Base-by-base conservation (phyloP, 2,888 invertebrate species). In the Brachynemurus nebulosus region DNA sequence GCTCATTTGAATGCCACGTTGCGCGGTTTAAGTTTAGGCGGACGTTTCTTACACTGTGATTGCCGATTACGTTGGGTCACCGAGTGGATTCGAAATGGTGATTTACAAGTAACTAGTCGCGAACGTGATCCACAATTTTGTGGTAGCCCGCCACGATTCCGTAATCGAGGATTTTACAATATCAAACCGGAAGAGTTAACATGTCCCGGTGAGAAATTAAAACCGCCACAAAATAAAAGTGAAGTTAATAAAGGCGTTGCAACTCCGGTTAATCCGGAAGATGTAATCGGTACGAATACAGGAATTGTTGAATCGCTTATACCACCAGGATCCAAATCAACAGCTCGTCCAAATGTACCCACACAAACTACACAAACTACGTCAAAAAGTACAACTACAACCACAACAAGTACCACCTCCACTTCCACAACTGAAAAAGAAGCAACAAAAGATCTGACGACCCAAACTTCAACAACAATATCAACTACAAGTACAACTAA, bases 71-170 rank as follows among this genome's bases (percentile, higher is more conserved):
- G 80, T 7, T 92, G 92, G 92, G 82, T 91, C 47, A 80, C 86
- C 47, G 81, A 90, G 58, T 92, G 91, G 92, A 89, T 91, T 53
- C 74, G 80, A 42, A 80, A 80, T 50, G 81, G 81, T 11, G 90
- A 91, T 60, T 69, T 92, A 33, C 91, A 92, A 72, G 90, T 92
- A 16, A 91, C 91, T 9, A 90, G 90, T 50, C 74, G 91, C 35
- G 92, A 92, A 64, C 72, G 89, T 54, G 89, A 86, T 63, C 91
- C 91, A 6, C 91, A 92, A 62, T 92, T 91, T 63, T 92, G 91
- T 58, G 91, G 90, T 11, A 79, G 78, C 52, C 92, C 92, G 1
- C 69, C 77, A 1, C 71, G 78, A 50, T 80, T 91, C 55, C 74
- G 85, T 45, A 84, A 86, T 49, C 73, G 83, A 38, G 86, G 82